phyloP scores from a whole-genome alignment of 2,797 vertebrate genomes.

The Anguilla obscura region DNA sequence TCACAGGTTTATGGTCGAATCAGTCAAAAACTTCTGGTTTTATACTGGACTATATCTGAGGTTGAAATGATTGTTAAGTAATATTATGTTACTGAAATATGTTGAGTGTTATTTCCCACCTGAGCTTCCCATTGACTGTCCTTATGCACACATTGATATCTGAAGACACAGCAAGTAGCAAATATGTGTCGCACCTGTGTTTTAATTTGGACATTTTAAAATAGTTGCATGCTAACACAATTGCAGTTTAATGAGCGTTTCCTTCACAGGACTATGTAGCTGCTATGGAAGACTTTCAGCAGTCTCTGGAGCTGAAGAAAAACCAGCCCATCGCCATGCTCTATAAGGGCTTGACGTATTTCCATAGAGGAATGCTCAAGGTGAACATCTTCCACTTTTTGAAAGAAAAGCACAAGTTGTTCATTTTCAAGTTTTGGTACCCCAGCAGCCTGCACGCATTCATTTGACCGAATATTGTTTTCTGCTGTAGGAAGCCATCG shows the following conservation, averaged over 20 bases:
- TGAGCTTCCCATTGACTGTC: not conserved
- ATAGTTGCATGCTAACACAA: not conserved
- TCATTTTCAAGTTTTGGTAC: not conserved
- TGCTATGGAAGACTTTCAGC: constrained; percentile 94
- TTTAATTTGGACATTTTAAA: not conserved
- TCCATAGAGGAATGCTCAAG: constrained; percentile 96
- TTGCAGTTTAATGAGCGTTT: not conserved
- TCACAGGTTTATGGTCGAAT: not conserved
- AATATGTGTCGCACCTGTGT: not conserved
- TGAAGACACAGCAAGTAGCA: not conserved
- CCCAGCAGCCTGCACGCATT: not conserved
- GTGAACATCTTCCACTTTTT: constrained; percentile 61
- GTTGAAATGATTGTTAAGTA: not conserved
- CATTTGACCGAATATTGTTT: not conserved
- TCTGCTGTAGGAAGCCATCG: constrained; percentile 87
- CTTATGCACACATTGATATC: not conserved
- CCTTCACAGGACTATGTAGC: constrained; percentile 87
- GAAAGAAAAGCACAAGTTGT: not conserved
- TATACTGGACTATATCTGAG: not conserved
- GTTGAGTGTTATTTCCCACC: too few relatives aligned
- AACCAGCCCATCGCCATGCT: constrained; percentile 96
- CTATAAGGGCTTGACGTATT: constrained; percentile 98
- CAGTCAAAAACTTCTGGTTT: not conserved
- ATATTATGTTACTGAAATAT: not conserved
- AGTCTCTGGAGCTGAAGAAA: constrained; percentile 90